Evolutionary conservation across 92 coral and sea anemone species (phyloP), one percentile per base, ranked within the genome.

Genomic region (Porites cylindrica): DNA sequence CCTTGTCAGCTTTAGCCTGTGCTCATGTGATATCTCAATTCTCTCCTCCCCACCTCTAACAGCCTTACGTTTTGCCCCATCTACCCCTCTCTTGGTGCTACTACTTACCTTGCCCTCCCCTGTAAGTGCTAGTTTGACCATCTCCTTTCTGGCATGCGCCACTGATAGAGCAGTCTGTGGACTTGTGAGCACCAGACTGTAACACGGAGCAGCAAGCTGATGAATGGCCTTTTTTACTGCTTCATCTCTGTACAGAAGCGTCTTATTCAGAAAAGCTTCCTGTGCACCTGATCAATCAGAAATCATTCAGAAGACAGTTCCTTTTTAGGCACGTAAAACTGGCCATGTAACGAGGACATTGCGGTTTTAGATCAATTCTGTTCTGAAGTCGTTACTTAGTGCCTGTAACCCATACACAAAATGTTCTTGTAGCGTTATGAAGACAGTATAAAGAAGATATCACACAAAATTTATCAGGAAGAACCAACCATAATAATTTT

Each of bases 231-330:
- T 90, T 92, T 97, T 97, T 71, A 97, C 89, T 47, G 86, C 91
- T 75, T 97, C 99, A 52, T 95, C 96, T 76, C 98, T 91, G 86
- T 95, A 97, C 72, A 97, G 85, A 64, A 97, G 90, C 8, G 98
- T 94, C 85, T 87, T 93, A 87, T 97, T 92, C 68, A 87, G 79
- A 78, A 94, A 94, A 6, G 91, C 92, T 56, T 90, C 93, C 82
- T 78, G 82, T 51, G 95, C 91, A 19, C 88, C 92, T 91, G 75
- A 16, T 19, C 10, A 51, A 1, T 38, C 11, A 65, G 76, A 17
- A 29, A 1, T 67, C 23, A 23, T 10, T 14, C 38, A 38, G 0
- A 38, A 38, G 47, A 38, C 0, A 38, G 47, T 38, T 38, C 5
- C 47, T 4, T 38, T 38, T 38, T 38, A 4, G 47, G 47, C 47